Evolutionary conservation across 1,140 invertebrate genomes (phyloP).

Genomic region (Sinella curviseta): DNA sequence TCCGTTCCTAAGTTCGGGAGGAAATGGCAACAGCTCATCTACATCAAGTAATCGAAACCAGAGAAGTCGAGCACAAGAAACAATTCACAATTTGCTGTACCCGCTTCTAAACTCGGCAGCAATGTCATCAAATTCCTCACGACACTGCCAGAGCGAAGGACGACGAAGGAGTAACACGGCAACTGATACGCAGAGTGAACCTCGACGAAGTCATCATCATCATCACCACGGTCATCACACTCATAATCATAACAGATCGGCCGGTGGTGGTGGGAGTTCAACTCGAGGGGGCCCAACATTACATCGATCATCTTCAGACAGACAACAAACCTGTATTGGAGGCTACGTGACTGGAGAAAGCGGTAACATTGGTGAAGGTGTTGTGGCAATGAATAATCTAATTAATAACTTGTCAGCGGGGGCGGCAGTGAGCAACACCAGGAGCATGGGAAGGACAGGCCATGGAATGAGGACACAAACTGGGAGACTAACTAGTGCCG

Average conservation of each 20-base stretch:
- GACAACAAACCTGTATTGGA: slow-evolving; percentile 13
- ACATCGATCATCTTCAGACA: not conserved
- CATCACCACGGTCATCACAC: not conserved
- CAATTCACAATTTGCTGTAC: not conserved
- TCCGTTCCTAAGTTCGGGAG: not conserved
- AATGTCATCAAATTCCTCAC: not conserved
- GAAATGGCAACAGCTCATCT: not conserved
- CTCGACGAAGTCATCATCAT: not conserved
- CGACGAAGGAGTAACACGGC: not conserved
- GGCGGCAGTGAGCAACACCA: too few species aligned
- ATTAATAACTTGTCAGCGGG: too few species aligned
- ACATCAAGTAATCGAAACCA: too few species aligned
- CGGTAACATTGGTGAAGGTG: not conserved
- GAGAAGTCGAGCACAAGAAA: not conserved
- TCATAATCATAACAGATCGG: not conserved
- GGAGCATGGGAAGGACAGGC: too few species aligned
- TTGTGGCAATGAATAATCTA: not conserved
- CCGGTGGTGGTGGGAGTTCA: not conserved
- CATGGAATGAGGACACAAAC: too few species aligned
- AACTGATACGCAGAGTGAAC: not conserved
- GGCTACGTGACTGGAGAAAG: too few species aligned
- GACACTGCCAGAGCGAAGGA: not conserved
- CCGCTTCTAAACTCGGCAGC: not conserved
- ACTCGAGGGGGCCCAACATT: not conserved
- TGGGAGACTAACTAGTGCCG: too few species aligned